Base-by-base conservation (phyloP, 2,888 invertebrate genomes). In the Hirtodrosophila cameraria region DNA sequence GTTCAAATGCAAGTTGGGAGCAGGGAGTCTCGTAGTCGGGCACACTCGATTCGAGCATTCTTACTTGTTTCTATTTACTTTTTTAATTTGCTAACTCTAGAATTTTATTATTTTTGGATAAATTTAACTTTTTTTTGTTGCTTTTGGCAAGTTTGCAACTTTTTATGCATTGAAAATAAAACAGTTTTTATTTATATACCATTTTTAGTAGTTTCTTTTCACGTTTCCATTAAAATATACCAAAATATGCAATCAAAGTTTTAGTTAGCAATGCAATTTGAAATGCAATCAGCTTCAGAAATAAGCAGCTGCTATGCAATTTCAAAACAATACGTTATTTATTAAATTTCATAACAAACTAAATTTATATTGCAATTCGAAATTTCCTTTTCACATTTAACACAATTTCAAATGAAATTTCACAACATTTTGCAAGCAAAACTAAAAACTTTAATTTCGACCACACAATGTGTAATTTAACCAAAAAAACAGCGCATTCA, bases 401-500 rank as follows among this genome's bases (percentile, higher is more conserved):
- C 39, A 35, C 27, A 12, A 35, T 25, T 15, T 20, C n/a, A 25
- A 57, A 41, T 54, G 12, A 20, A 16, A 48, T 59, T 33, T 48
- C 25, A 20, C 12, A 43, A 8, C 31, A 9, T 39, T 43, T 2
- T 33, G 13, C 9, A n/a, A n/a, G 9, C 11, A 5, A 39, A 55
- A 42, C 13, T 13, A 9, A 18, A 36, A 53, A 50, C n/a, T 54
- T 39, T 33, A 39, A 61, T 28, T 31, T 25, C 28, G 20, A 16
- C 9, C 35, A 15, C 18, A 57, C 18, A 38, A 55, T 38, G 33
- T 42, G 9, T 7, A 43, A 16, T 30, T 67, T 27, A 16, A 30
- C 28, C n/a, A n/a, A n/a, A 23, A 11, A 53, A 18, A 23, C 16
- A 28, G 39, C 41, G 42, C 36, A 50, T 39, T 53, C 20, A 13